These are phyloP conservation scores for Sinosuthora webbiana DNA, from an alignment of 2,113 vertebrate genomes.

Conservation along the genomic window DNA sequence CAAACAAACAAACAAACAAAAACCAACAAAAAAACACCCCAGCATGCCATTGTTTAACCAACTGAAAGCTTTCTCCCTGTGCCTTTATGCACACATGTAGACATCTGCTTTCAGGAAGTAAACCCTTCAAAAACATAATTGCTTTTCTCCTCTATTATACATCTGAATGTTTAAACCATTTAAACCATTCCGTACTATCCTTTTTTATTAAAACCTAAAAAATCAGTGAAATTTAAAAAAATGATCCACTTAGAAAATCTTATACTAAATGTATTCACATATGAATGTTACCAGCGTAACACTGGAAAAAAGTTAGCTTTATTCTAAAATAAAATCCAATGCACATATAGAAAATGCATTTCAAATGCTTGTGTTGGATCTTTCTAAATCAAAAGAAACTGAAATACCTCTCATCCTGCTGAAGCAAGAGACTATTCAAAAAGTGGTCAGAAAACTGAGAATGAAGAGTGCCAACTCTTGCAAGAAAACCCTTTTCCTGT, in stretches of 20 bases:
- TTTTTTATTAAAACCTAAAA: not conserved
- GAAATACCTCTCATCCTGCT: not conserved
- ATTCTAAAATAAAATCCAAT: not conserved
- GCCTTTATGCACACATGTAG: not conserved
- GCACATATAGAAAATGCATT: not conserved
- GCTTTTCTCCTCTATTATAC: not conserved
- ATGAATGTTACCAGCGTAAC: not conserved
- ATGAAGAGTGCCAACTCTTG: not conserved
- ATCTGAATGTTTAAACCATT: not conserved
- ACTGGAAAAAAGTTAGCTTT: not conserved
- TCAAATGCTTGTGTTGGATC: not conserved
- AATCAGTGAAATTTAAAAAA: not conserved
- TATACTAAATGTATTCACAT: not conserved
- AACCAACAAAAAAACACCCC: no score
- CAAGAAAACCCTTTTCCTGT: not conserved
- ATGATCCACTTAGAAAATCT: not conserved
- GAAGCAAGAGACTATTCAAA: not conserved
- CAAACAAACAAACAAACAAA: no score
- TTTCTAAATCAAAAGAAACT: not conserved
- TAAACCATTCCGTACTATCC: not conserved
- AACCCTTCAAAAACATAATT: not conserved
- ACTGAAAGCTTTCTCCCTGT: not conserved
- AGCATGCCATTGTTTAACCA: constrained; percentile 4
- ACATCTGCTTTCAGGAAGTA: constrained; percentile 25
- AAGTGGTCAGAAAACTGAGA: not conserved